A percentile compares a stretch with the other conserved stretches of the same genome.
phyloP scores from a whole-genome alignment of 2,797 vertebrate genomes.

The Channa striata region DNA sequence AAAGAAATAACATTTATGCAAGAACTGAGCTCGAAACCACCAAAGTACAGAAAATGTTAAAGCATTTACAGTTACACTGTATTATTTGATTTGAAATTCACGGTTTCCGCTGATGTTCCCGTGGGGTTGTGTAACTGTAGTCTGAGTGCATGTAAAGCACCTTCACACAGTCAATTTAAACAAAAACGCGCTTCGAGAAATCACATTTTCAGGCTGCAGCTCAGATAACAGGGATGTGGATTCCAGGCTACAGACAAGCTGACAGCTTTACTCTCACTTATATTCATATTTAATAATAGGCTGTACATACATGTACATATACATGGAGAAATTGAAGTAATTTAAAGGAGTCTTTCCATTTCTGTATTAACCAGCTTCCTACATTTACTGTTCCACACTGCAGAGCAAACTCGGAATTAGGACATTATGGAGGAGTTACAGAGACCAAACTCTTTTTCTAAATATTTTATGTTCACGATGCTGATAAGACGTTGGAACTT shows the following conservation, averaged over 20 bases:
- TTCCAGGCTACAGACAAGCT: neutral
- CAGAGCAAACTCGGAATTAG: too few species aligned
- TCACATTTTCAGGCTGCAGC: slow-evolving; percentile 49
- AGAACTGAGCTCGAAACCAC: neutral
- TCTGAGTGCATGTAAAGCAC: slow-evolving; percentile 58
- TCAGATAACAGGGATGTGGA: neutral
- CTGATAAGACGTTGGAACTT: too few species aligned
- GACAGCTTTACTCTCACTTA: neutral
- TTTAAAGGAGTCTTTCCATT: neutral
- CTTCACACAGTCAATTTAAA: slow-evolving; percentile 26
- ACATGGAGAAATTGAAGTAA: neutral
- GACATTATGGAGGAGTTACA: too few species aligned
- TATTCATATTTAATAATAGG: too few species aligned
- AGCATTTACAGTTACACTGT: slow-evolving; percentile 21
- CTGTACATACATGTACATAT: neutral
- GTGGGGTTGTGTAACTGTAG: slow-evolving; percentile 42
- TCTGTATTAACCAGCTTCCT: too few species aligned
- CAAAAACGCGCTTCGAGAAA: slow-evolving; percentile 43
- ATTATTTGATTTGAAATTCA: slow-evolving; percentile 66
- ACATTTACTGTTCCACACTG: neutral
- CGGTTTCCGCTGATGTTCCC: slow-evolving; percentile 56
- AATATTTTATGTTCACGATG: too few species aligned
- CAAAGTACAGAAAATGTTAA: slow-evolving; percentile 1
- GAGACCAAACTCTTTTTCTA: too few species aligned
- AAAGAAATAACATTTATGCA: neutral